Evolutionary conservation across 35 echinoderm and acorn worm species (phyloP), one percentile per base, ranked within the genome.

Genomic region (Apostichopus japonicus): DNA sequence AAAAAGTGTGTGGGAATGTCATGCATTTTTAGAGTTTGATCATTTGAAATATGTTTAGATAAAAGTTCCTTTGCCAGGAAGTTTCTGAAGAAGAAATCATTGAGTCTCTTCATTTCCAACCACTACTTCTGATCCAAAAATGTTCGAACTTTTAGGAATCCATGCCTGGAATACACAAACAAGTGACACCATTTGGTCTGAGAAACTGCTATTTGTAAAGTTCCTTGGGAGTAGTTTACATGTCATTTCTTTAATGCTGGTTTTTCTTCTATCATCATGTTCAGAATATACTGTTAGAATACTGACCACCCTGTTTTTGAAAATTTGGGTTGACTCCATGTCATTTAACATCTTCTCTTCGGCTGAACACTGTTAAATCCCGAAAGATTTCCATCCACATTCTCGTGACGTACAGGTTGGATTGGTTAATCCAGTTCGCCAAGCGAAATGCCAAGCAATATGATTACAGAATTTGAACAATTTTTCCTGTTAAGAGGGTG

Each of bases 371-470:
- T 91, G 23, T 24, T 94, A 91, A 1, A 54, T 56, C 10, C 54
- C 88, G 58, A 91, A 86, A 54, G 77, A 24, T 27, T 78, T 24
- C 94, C 94, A 95, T 7, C 23, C 78, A 83, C 91, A 93, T 86
- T 88, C 94, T 22, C 86, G 27, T 15, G 94, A 90, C 0, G 94
- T 95, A 54, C 86, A 93, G 5, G 94, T 78, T 33, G 91, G 91
- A 16, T 95, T 93, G 19, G 94, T 93, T 6, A 93, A 23, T 1
- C 94, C 94, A 91, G 93, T 82, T 22, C 92, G 61, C 94, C 87
- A 93, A 1, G 94, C 91, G 55, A 90, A 92, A 56, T 95, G n/a
- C 94, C 0, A 95, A 21, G 94, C 94, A 6, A 95, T 77, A 73
- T 95, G 94, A 53, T 95, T 92, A 58, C 94, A n/a, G n/a, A 72